Percentiles rank a stretch among this genome's conserved stretches.
These are phyloP conservation scores for Lacerta bilineata DNA, from an alignment of 2,797 vertebrate species.

Conservation along the genomic window DNA sequence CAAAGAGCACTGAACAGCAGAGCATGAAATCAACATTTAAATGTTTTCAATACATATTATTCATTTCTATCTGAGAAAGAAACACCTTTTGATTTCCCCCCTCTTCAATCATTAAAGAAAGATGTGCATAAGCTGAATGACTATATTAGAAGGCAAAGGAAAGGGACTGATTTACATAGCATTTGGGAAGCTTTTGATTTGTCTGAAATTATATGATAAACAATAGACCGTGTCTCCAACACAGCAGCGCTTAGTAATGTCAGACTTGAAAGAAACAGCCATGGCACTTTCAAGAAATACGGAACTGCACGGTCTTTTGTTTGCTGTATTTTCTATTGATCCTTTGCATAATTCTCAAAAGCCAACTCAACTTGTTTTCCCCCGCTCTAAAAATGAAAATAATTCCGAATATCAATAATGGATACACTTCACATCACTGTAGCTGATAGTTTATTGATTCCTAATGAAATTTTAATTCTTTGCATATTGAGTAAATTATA, in stretches of 20 bases:
- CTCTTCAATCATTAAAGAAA: slow-evolving; percentile 11
- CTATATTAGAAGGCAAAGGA: slow-evolving; percentile 10
- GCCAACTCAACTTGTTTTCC: slow-evolving; percentile 4
- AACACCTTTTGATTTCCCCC: slow-evolving; percentile 29
- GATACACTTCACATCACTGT: slow-evolving; percentile 30
- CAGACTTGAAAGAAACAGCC: not conserved
- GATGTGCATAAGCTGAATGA: slow-evolving; percentile 22
- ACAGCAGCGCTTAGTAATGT: not conserved
- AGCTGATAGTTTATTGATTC: slow-evolving; percentile 67
- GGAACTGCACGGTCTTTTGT: slow-evolving; percentile 12
- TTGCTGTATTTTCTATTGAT: not conserved
- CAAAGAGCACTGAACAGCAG: not conserved
- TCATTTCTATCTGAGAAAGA: slow-evolving; percentile 12
- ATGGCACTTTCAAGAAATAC: slow-evolving; percentile 1
- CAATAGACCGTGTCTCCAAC: not conserved
- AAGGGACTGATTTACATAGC: not conserved
- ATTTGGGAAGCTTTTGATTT: not conserved
- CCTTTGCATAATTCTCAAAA: not conserved
- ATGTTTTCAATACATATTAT: not conserved
- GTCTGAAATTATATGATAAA: not conserved
- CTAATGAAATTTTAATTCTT: slow-evolving; percentile 55
- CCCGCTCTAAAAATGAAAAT: slow-evolving; percentile 21
- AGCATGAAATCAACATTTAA: not conserved
- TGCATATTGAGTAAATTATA: slow-evolving; percentile 55
- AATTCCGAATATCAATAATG: slow-evolving; percentile 50